Evolutionary conservation across 1,140 invertebrate species (phyloP).

Genomic region (Drosophila athabasca): DNA sequence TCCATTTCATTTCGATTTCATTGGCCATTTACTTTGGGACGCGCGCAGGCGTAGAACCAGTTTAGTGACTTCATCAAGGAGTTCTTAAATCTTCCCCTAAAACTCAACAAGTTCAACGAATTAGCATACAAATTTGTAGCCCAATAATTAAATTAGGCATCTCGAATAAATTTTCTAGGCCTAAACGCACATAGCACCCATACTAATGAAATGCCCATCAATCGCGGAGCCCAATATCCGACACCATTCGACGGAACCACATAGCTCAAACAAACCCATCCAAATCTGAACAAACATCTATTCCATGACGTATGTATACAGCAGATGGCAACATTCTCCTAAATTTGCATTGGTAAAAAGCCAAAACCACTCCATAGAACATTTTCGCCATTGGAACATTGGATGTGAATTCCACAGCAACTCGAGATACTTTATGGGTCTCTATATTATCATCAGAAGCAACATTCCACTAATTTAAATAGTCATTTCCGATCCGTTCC

Average conservation of each 20-base stretch:
- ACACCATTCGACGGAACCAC: not conserved
- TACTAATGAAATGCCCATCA: constrained; percentile 64
- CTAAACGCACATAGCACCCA: constrained; percentile 42
- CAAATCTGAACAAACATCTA: not conserved
- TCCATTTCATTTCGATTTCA: constrained; percentile 61
- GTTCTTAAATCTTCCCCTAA: constrained; percentile 35
- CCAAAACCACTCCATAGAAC: constrained; percentile 10
- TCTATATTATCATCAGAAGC: too few species aligned
- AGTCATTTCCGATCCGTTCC: too few species aligned
- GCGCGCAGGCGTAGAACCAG: constrained; percentile 52
- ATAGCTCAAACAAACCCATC: constrained; percentile 15
- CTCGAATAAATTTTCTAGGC: constrained; percentile 31
- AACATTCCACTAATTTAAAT: too few species aligned
- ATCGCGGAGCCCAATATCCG: constrained; percentile 16
- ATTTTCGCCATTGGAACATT: not conserved
- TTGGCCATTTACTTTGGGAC: constrained; percentile 33
- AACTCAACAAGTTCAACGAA: constrained; percentile 41
- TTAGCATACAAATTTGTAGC: constrained; percentile 70
- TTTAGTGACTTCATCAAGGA: constrained; percentile 64
- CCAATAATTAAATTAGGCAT: constrained; percentile 42
- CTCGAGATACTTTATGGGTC: too few species aligned
- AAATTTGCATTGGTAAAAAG: constrained; percentile 42
- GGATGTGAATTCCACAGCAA: not conserved
- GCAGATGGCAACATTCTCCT: constrained; percentile 33
- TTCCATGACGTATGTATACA: constrained; percentile 17